Evolutionary conservation across 1,140 invertebrate genomes (phyloP).

Genomic region (Latrodectus geometricus): DNA sequence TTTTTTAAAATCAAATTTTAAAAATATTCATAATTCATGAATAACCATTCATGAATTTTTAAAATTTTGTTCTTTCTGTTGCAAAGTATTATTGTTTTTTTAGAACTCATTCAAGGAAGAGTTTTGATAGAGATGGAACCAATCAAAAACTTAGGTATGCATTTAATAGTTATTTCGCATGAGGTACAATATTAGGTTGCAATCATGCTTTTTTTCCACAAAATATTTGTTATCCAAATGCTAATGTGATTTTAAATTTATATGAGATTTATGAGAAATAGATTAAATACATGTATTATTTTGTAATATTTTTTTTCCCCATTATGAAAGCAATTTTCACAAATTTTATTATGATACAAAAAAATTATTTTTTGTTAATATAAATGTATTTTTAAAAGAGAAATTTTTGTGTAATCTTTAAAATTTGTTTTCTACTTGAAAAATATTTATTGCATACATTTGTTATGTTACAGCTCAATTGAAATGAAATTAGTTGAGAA

Average conservation of each 20-base stretch:
- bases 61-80: neutral
- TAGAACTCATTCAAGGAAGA: conserved; percentile 46
- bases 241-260: too few relatives aligned
- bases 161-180: neutral
- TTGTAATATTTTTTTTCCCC: too few relatives aligned
- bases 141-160: conserved; percentile 52
- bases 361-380: neutral
- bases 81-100: conserved; percentile 4
- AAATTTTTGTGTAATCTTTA: neutral
- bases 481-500: conserved; percentile 49
- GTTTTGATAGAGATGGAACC: conserved; percentile 38
- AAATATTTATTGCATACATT: neutral
- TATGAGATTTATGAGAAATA: too few relatives aligned
- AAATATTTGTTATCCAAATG: too few relatives aligned
- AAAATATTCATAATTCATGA: too few relatives aligned
- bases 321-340: too few relatives aligned
- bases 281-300: too few relatives aligned
- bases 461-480: conserved; percentile 35
- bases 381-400: neutral
- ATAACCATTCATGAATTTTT: too few relatives aligned
- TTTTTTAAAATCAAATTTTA: neutral
- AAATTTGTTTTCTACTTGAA: neutral
- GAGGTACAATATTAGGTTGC: too few relatives aligned
- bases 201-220: too few relatives aligned
- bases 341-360: neutral